A percentile compares a stretch with the other conserved stretches of the same genome.
phyloP scores from a whole-genome alignment of 1,140 invertebrate species.

The Limonius californicus region DNA sequence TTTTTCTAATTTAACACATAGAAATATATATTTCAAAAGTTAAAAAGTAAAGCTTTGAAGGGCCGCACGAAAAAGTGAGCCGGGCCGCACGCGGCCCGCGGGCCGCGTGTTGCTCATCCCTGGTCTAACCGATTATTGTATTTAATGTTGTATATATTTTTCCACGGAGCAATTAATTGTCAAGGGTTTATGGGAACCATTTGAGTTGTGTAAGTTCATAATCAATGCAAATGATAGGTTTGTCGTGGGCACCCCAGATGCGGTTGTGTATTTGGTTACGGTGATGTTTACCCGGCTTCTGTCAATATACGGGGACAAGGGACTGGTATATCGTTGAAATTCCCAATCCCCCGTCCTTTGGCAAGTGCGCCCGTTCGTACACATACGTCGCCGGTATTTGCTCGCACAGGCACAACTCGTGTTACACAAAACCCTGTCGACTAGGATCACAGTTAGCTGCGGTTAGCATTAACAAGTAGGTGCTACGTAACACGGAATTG shows the following conservation, averaged over 20 bases:
- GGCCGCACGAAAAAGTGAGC: too few relatives aligned
- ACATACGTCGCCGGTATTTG: neutral
- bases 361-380: neutral
- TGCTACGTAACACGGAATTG: neutral
- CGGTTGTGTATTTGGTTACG: conserved; percentile 11
- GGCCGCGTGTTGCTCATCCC: too few relatives aligned
- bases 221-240: conserved; percentile 11
- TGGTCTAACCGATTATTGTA: too few relatives aligned
- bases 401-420: conserved; percentile 6
- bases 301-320: conserved; percentile 11
- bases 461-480: conserved; percentile 6
- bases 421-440: neutral
- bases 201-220: neutral
- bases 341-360: neutral
- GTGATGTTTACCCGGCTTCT: conserved; percentile 5
- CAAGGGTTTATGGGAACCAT: too few relatives aligned
- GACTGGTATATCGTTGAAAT: neutral
- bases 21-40: too few relatives aligned
- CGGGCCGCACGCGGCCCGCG: too few relatives aligned
- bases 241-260: neutral
- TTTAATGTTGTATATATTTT: too few relatives aligned
- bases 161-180: too few relatives aligned
- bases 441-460: conserved; percentile 2
- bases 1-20: too few relatives aligned
- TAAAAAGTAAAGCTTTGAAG: too few relatives aligned